Evolutionary conservation across 2,797 vertebrate species (phyloP).

Genomic region (Arnoldichthys spilopterus): DNA sequence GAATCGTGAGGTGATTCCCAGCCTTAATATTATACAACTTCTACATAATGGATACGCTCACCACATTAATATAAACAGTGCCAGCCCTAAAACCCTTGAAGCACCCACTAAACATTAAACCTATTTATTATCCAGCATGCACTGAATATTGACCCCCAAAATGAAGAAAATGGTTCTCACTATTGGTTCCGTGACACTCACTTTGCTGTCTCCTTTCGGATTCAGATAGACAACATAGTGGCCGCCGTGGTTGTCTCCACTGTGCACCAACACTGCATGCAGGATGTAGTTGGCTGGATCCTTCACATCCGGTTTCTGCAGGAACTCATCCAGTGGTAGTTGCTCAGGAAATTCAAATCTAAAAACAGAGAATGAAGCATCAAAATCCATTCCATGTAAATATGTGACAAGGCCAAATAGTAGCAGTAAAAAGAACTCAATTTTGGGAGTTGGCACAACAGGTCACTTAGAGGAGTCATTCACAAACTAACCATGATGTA

Average conservation of each 20-base stretch:
- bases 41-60: no score
- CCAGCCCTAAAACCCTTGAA: neutral
- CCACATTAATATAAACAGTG: neutral
- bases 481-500: constrained; percentile 20
- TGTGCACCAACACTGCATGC: constrained; percentile 96
- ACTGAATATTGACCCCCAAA: constrained; percentile 44
- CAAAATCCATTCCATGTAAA: neutral
- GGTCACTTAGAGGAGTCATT: constrained; percentile 61
- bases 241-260: constrained; percentile 98
- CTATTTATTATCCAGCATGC: neutral
- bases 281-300: constrained; percentile 98
- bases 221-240: constrained; percentile 99
- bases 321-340: constrained; percentile 96
- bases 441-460: no score
- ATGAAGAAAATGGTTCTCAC: constrained; percentile 73
- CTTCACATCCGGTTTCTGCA: constrained; percentile 97
- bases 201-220: constrained; percentile 98
- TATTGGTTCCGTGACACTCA: constrained; percentile 87
- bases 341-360: constrained; percentile 99
- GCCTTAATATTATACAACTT: no score
- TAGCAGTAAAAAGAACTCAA: neutral
- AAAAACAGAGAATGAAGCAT: neutral
- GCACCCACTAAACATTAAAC: neutral
- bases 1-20: no score
- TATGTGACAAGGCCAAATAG: neutral